These are phyloP conservation scores for Hydrotaea diabolus DNA, from an alignment of 2,888 invertebrate species.

Conservation along the genomic window DNA sequence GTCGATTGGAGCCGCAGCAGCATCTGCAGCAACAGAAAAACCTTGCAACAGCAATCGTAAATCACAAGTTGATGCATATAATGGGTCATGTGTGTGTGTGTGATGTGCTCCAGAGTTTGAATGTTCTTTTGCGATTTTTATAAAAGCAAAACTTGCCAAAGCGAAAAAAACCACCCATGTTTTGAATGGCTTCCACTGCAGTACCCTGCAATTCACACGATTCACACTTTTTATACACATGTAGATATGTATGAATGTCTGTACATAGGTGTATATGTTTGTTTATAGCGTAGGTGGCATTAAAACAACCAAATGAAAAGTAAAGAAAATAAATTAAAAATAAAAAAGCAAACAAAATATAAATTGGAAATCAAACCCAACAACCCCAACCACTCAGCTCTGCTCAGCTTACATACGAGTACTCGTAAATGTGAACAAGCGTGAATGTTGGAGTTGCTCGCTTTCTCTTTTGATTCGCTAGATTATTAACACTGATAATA, in stretches of 20 bases:
- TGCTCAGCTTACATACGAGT: too few species aligned
- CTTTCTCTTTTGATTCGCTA: background rate
- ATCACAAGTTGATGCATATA: slow-evolving; percentile 1
- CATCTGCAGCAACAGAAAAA: slow-evolving; percentile 16
- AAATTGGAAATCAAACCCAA: slow-evolving; percentile 55
- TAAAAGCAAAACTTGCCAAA: background rate
- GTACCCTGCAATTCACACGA: background rate
- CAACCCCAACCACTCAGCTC: slow-evolving; percentile 50
- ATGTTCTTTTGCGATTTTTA: background rate
- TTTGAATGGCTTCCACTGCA: background rate
- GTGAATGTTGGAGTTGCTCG: slow-evolving; percentile 20
- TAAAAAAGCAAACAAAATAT: slow-evolving; percentile 61
- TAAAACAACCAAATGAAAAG: background rate
- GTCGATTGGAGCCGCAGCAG: slow-evolving; percentile 57
- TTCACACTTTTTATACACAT: background rate
- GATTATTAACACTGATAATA: background rate
- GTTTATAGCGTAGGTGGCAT: background rate
- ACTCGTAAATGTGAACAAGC: slow-evolving; percentile 53
- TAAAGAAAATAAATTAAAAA: slow-evolving; percentile 42
- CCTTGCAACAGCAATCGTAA: slow-evolving; percentile 8
- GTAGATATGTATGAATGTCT: background rate
- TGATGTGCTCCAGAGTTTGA: too few species aligned
- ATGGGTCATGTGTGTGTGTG: background rate
- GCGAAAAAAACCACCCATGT: background rate
- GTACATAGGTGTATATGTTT: background rate